phyloP scores from a whole-genome alignment of 1,140 invertebrate genomes.

The Neodiprion virginianus region DNA sequence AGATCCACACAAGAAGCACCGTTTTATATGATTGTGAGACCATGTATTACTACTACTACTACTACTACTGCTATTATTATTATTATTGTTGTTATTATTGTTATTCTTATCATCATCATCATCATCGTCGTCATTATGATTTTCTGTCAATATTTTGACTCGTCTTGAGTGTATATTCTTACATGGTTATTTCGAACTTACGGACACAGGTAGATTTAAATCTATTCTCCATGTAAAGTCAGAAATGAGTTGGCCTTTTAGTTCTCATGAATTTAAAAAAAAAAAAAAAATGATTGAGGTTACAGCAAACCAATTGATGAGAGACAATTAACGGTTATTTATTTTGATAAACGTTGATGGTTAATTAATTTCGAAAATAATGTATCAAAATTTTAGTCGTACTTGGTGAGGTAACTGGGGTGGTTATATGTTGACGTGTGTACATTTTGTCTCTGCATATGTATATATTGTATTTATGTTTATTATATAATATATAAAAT shows the following conservation, averaged over 20 bases:
- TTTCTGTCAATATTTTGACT: too few relatives aligned
- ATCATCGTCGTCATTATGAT: too few relatives aligned
- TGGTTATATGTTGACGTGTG: neutral
- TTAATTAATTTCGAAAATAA: neutral
- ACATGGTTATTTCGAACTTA: too few relatives aligned
- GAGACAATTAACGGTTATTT: neutral
- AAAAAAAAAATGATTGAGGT: neutral
- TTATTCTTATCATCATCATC: too few relatives aligned
- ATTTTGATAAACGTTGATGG: neutral
- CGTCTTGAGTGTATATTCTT: too few relatives aligned
- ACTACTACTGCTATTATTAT: too few relatives aligned
- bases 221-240: too few relatives aligned
- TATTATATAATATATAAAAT: neutral
- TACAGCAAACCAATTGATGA: neutral
- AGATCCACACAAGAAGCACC: neutral
- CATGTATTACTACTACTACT: neutral
- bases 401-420: neutral
- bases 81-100: too few relatives aligned
- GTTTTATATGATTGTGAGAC: neutral
- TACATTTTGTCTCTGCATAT: neutral
- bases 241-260: too few relatives aligned
- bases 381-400: neutral
- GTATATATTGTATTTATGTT: constrained; percentile 2
- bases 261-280: neutral
- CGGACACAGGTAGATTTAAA: too few relatives aligned